Base-by-base conservation (phyloP, 1,140 invertebrate species). In the Triops cancriformis region DNA sequence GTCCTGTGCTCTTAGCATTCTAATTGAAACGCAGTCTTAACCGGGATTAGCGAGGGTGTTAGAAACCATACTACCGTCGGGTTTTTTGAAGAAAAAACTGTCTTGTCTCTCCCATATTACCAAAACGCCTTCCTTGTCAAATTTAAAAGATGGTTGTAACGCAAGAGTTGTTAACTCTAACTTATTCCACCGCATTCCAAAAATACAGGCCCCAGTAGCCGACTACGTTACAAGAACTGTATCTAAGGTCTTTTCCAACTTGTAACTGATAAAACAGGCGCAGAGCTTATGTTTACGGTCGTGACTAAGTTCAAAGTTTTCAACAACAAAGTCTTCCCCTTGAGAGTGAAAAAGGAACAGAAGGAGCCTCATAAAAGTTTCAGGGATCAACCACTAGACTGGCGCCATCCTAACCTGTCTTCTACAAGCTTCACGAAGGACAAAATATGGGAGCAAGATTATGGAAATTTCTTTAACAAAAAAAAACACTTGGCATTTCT, bases 81-180 rank as follows among this genome's bases (percentile, higher is more conserved):
- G 90, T 84, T 92, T 89, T 82, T 94, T 90, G 85, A 98, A 95
- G 85, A 97, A 94, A 75, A 84, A 79, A 73, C 94, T 91, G 83
- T 97, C 95, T 82, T 95, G 93, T 80, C 92, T 90, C 84, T 97
- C 95, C 79, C 89, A 91, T 73, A 98, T 88, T 76, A 91, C 90
- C 74, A 97, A 87, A 80, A 94, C 88, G 26, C 96, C 95, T 88
- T 97, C 95, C 82, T 94, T 94, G 83, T 97, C 94, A 86, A 96
- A 97, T 84, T 92, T 94, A 81, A 92, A 91, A 14, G 91, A 90
- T 28, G 93, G 91, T 84, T 95, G 93, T 9, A 91, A 91, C 73
- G 94, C 94, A 83, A 97, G 84, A 76, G 91, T 90, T 79, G 91
- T 87, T 80, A 98, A 84, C 85, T 96, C 95, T 84, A 93, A 91